Base-by-base conservation (phyloP, 2,888 invertebrate genomes). In the Gnatocerus cornutus region DNA sequence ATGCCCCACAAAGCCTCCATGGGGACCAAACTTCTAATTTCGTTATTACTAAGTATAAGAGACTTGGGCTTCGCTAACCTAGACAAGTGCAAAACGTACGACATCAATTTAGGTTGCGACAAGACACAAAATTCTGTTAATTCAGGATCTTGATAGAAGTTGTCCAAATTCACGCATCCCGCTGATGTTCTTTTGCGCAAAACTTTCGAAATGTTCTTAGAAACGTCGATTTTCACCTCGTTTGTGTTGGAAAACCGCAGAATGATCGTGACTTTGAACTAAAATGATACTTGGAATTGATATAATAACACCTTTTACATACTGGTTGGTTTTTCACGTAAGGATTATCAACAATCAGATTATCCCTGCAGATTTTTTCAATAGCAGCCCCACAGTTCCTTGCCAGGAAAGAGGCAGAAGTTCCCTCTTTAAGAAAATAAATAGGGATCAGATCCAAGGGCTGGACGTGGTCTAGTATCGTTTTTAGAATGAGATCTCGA, bases 391-490 rank as follows among this genome's bases (percentile, higher is more conserved):
- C 85, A 74, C 88, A 88, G 76, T 87, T 87, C 67, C 84, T 80
- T 5, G 86, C 85, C 39, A 88, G 76, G 72, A 88, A 88, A 61
- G 84, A 80, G 50, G 83, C 83, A 3, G 81, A 78, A 1, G 82
- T 83, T 4, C 74, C 73, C 12, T 63, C 63, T 43, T 70, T 74
- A 4, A 76, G 69, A 72, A 84, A 85, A 74, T 84, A 86, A 0
- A 88, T 85, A 3, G 88, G 88, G 63, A 88, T 85, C 16, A 88
- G 79, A 74, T 88, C 87, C 0, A 84, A 77, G 0, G 88, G 87
- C 62, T 86, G 82, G 0, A 87, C 83, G 10, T 85, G 81, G 27
- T 82, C 82, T 46, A 88, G 74, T 65, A 88, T 83, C 5, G 84
- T 81, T 75, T 83, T 84, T 16, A 88, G 74, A 10, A 87, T 45